Evolutionary conservation across 2,888 invertebrate genomes (phyloP), one percentile per base, ranked within the genome.

Genomic region (Tenthredo livida): DNA sequence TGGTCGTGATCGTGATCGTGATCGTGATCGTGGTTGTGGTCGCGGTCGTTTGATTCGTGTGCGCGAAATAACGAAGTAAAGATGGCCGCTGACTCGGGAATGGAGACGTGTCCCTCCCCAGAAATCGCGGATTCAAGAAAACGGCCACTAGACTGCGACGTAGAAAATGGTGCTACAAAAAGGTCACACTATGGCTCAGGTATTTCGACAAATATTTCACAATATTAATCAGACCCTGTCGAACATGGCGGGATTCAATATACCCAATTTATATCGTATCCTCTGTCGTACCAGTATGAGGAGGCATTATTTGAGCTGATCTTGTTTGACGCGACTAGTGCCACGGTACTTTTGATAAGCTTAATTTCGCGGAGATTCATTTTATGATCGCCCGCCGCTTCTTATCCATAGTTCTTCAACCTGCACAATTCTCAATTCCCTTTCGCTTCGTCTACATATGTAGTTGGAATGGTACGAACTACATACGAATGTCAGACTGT

Each of bases 101-200:
- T 97, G 97, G 97, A 97, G 96, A 97, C 97, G 95, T 97, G 97
- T 96, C 97, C 97, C 94, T 97, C 97, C 95, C 97, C 97, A 94
- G 97, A 97, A 96, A 97, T 97, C 94, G 95, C 96, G 90, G 97
- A 97, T 95, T 97, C 97, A 94, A 96, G 97, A 94, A 97, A 97
- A 95, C 96, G 97, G 94, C 97, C 97, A 91, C 96, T 97, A 93
- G 97, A 97, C 95, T 96, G 96, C 90, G 97, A 97, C 94, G 96
- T 96, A 91, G 97, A 97, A 94, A 97, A 97, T 95, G 97, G 97
- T 93, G 96, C 97, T 93, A 97, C 97, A 92, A 97, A 97, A 95
- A 96, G 97, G 94, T 97, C 97, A 93, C 97, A 97, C 95, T 97
- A 97, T 95, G 97, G 97, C 94, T 96, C 97, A 95, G 97, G 97